Percentiles rank a stretch among this genome's conserved stretches.
phyloP scores from a whole-genome alignment of 1,140 invertebrate genomes.

The Drosophila azteca region DNA sequence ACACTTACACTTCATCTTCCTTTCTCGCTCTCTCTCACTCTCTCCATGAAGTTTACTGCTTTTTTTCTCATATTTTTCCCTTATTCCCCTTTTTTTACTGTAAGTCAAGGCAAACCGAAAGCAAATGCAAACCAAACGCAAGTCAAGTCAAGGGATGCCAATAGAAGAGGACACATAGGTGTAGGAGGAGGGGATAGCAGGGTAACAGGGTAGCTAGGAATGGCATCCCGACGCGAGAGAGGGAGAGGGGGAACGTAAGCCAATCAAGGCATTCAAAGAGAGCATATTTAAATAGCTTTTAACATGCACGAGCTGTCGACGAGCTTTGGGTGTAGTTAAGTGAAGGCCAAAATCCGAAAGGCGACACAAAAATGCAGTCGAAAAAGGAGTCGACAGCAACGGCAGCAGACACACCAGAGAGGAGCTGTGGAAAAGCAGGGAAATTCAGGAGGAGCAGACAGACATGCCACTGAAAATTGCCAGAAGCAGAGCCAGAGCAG shows the following conservation, averaged over 20 bases:
- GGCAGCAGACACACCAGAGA: neutral
- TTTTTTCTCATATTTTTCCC: slow-evolving; percentile 27
- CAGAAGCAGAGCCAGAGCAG: slow-evolving; percentile 23
- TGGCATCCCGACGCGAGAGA: slow-evolving; percentile 43
- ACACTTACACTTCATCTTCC: slow-evolving; percentile 19
- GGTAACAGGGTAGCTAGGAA: slow-evolving; percentile 28
- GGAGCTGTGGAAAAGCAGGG: neutral
- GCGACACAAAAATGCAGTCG: slow-evolving; percentile 75
- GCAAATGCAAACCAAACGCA: slow-evolving; percentile 30
- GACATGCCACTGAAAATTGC: slow-evolving; percentile 42
- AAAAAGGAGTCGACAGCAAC: slow-evolving; percentile 22
- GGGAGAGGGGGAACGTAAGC: slow-evolving; percentile 46
- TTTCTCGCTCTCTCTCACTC: neutral
- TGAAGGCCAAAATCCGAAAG: slow-evolving; percentile 72
- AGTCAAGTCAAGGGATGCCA: slow-evolving; percentile 11
- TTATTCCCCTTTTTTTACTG: slow-evolving; percentile 40
- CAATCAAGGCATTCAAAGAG: slow-evolving; percentile 81
- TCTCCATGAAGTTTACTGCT: too few relatives aligned
- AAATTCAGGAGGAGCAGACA: neutral
- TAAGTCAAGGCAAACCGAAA: slow-evolving; percentile 42
- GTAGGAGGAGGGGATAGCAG: neutral
- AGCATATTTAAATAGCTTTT: slow-evolving; percentile 82
- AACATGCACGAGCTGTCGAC: slow-evolving; percentile 78
- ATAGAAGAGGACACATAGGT: neutral
- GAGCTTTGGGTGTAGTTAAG: slow-evolving; percentile 70